Percentiles rank a stretch among this genome's conserved stretches.
phyloP scores from a whole-genome alignment of 2,888 invertebrate species.

The Hydraecia micacea region DNA sequence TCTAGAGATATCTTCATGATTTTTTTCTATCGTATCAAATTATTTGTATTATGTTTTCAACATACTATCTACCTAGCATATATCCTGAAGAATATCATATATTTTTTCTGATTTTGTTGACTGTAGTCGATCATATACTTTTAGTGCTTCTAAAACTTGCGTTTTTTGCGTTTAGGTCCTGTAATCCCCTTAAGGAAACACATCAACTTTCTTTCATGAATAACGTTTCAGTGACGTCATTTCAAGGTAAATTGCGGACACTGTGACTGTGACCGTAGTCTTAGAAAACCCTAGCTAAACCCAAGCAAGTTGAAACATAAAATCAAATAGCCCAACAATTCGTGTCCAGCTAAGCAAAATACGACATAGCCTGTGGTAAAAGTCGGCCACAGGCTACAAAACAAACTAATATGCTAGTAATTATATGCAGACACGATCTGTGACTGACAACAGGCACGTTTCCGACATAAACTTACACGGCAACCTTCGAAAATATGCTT shows the following conservation, averaged over 20 bases:
- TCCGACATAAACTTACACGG: slow-evolving; percentile 47
- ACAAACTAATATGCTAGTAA: slow-evolving; percentile 44
- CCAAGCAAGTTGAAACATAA: slow-evolving; percentile 17
- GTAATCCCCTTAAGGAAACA: too few species aligned
- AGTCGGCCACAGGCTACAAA: slow-evolving; percentile 51
- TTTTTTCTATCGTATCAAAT: too few species aligned
- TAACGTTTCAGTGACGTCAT: not conserved
- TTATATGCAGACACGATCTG: slow-evolving; percentile 61
- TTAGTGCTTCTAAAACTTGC: too few species aligned
- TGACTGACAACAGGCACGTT: slow-evolving; percentile 60
- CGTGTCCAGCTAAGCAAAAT: slow-evolving; percentile 28
- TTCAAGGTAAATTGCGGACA: not conserved
- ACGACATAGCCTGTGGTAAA: slow-evolving; percentile 31
- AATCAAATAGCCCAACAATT: slow-evolving; percentile 23
- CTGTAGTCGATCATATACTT: too few species aligned
- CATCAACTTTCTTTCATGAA: not conserved
- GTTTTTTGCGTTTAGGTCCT: too few species aligned
- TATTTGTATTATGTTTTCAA: too few species aligned
- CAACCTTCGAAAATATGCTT: slow-evolving; percentile 57
- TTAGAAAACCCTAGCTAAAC: not conserved
- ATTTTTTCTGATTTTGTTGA: too few species aligned
- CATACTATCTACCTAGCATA: too few species aligned
- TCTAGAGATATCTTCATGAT: too few species aligned
- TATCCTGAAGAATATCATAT: too few species aligned
- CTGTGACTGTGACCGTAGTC: not conserved